phyloP scores from a whole-genome alignment of 2,888 invertebrate genomes.

The Himalopsyche kuldschensis region DNA sequence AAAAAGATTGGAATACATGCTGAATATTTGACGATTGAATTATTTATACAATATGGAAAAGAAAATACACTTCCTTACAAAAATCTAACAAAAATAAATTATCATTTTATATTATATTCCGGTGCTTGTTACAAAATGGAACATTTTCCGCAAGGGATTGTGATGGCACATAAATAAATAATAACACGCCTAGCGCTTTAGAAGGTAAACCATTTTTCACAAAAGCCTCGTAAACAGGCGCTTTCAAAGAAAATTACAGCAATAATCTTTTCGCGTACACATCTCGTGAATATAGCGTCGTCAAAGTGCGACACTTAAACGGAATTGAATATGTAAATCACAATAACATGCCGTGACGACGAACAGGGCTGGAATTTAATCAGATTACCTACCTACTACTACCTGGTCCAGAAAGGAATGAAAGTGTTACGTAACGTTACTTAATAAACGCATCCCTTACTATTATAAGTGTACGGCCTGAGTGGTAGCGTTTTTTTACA shows the following conservation, averaged over 20 bases:
- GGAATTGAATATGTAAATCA: neutral
- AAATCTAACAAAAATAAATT: neutral
- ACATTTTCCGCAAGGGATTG: neutral
- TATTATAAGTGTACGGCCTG: too few species aligned
- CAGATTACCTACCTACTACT: too few species aligned
- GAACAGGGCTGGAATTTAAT: neutral
- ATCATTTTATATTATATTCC: neutral
- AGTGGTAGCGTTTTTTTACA: too few species aligned
- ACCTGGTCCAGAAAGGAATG: too few species aligned
- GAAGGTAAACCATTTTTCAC: neutral
- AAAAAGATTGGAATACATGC: too few species aligned
- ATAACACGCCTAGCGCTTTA: neutral
- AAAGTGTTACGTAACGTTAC: too few species aligned
- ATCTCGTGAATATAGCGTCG: neutral
- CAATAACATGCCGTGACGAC: neutral
- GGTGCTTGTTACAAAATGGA: neutral
- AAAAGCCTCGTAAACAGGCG: neutral
- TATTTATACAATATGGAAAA: too few species aligned
- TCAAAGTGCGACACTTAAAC: neutral
- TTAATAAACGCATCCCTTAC: too few species aligned
- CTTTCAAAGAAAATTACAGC: neutral
- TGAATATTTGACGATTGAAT: too few species aligned
- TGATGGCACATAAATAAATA: neutral
- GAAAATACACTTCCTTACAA: too few species aligned
- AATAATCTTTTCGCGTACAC: neutral